phyloP scores from a whole-genome alignment of 1,140 invertebrate species.

The Spodoptera litura region DNA sequence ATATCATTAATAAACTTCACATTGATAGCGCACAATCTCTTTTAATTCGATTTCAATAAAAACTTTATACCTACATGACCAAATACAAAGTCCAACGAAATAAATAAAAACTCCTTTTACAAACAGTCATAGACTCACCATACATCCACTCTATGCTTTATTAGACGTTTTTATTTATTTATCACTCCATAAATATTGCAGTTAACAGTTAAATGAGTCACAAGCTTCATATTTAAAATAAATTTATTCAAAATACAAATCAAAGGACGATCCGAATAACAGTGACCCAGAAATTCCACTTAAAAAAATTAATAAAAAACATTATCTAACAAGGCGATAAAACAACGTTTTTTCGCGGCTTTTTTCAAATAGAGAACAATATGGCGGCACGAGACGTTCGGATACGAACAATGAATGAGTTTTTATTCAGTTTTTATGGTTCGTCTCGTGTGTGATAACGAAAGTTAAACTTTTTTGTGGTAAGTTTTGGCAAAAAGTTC shows the following conservation, averaged over 20 bases:
- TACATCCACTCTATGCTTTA: not conserved
- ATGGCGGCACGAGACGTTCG: slow-evolving; percentile 59
- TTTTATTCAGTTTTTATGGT: slow-evolving; percentile 62
- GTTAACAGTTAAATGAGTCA: slow-evolving; percentile 62
- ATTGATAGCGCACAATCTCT: not conserved
- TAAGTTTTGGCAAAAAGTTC: slow-evolving; percentile 49
- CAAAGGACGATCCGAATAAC: slow-evolving; percentile 70
- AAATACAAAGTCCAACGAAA: not conserved
- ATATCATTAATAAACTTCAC: slow-evolving; percentile 10
- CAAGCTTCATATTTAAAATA: slow-evolving; percentile 62
- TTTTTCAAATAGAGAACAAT: slow-evolving; percentile 66
- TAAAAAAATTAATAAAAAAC: slow-evolving; percentile 62
- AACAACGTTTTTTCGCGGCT: slow-evolving; percentile 63
- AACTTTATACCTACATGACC: not conserved
- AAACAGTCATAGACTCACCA: not conserved
- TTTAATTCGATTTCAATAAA: not conserved
- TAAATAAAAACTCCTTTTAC: not conserved
- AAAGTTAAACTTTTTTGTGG: slow-evolving; percentile 64
- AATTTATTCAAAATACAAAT: slow-evolving; percentile 59
- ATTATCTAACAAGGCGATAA: slow-evolving; percentile 48
- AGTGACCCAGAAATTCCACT: slow-evolving; percentile 69
- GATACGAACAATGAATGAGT: slow-evolving; percentile 59
- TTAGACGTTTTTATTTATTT: slow-evolving; percentile 16
- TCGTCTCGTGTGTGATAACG: slow-evolving; percentile 60
- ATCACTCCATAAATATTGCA: slow-evolving; percentile 51